Conservation (phyloP, 2,113 vertebrate species). For the Callipepla californica region DNA sequence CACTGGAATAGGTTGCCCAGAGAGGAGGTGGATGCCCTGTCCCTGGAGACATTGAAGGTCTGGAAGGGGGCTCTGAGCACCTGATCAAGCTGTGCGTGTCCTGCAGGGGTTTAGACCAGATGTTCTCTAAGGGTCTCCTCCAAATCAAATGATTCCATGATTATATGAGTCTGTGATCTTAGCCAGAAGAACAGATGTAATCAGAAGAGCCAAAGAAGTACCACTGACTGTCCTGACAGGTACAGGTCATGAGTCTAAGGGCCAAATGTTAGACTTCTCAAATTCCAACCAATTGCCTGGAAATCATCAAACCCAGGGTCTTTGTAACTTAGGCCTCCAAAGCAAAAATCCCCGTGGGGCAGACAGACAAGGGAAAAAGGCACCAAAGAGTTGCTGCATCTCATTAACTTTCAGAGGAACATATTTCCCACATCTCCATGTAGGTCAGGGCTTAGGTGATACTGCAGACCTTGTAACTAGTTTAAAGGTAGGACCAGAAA, state of each 20-base stretch:
- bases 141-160: too few species aligned
- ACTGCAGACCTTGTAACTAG: not conserved
- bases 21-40: too few species aligned
- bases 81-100: too few species aligned
- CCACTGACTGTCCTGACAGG: not conserved
- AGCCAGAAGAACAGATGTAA: not conserved
- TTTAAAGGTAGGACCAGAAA: not conserved
- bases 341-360: not conserved
- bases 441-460: accelerated
- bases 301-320: not conserved
- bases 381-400: not conserved
- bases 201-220: not conserved
- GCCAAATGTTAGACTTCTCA: not conserved
- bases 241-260: not conserved
- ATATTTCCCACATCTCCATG: not conserved
- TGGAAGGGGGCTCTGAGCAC: too few species aligned
- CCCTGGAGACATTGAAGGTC: too few species aligned
- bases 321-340: not conserved
- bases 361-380: not conserved
- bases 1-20: too few species aligned
- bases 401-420: not conserved
- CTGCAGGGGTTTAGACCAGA: too few species aligned
- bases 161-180: not conserved
- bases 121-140: too few species aligned
- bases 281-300: not conserved